phyloP scores from a whole-genome alignment of 2,113 vertebrate species.

The Phrynocephalus versicolor region DNA sequence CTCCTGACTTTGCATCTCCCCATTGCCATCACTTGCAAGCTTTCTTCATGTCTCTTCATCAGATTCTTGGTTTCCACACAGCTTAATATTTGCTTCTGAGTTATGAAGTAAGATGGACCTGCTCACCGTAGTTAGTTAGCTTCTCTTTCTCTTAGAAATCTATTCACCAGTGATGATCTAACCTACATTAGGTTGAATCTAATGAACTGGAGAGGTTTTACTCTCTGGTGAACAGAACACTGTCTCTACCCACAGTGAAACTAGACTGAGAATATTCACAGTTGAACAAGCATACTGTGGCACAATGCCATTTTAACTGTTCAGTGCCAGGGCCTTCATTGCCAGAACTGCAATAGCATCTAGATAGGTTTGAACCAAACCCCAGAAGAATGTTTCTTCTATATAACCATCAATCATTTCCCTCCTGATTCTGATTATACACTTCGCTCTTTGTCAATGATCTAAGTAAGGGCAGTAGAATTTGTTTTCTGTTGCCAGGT shows the following conservation, averaged over 20 bases:
- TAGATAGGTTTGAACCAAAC: not conserved
- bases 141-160: not conserved
- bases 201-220: not conserved
- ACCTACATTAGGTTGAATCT: not conserved
- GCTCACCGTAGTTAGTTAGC: too few species aligned
- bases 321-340: not conserved
- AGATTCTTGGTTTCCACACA: too few species aligned
- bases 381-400: not conserved
- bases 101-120: not conserved
- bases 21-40: too few species aligned
- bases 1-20: not conserved
- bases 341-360: not conserved
- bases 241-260: not conserved
- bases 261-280: not conserved
- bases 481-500: slow-evolving; percentile 75
- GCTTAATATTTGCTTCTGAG: too few species aligned
- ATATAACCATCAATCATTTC: not conserved
- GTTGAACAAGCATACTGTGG: not conserved
- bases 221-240: not conserved
- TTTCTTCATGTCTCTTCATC: too few species aligned
- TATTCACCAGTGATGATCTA: not conserved
- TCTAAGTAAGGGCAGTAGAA: slow-evolving; percentile 32
- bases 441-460: not conserved
- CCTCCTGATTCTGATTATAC: not conserved
- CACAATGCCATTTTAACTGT: not conserved